phyloP scores from a whole-genome alignment of 2,113 vertebrate genomes.

The Fregetta grallaria region DNA sequence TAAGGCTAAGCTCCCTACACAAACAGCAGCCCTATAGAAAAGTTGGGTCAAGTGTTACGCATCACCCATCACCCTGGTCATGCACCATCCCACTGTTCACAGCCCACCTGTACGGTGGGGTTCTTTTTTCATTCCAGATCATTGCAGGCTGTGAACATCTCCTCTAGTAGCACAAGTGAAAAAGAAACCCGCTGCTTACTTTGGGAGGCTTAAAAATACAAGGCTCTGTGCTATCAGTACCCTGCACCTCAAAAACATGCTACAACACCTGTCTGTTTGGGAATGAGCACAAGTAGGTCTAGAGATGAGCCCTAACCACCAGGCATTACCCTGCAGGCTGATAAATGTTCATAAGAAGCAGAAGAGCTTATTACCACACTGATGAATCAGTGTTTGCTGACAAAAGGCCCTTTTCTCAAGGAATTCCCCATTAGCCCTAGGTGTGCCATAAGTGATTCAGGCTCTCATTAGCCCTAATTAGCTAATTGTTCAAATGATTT shows the following conservation, averaged over 20 bases:
- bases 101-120: not conserved
- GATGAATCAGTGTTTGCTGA: conserved; percentile 17
- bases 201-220: not conserved
- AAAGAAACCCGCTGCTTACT: not conserved
- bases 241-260: not conserved
- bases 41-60: not conserved
- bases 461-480: conserved; percentile 19
- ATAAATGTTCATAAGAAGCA: not conserved
- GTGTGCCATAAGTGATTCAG: not conserved
- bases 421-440: not conserved
- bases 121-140: not conserved
- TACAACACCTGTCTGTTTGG: not conserved
- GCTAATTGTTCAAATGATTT: conserved; percentile 33
- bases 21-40: not conserved
- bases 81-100: not conserved
- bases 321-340: not conserved
- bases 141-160: not conserved
- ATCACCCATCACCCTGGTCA: not conserved
- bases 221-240: not conserved
- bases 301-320: not conserved
- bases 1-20: not conserved
- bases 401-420: conserved; percentile 11
- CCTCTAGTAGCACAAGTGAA: not conserved
- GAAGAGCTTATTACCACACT: not conserved
- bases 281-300: not conserved